These are phyloP conservation scores for Onchidella celtica DNA, from an alignment of 2,888 invertebrate genomes.

Conservation along the genomic window DNA sequence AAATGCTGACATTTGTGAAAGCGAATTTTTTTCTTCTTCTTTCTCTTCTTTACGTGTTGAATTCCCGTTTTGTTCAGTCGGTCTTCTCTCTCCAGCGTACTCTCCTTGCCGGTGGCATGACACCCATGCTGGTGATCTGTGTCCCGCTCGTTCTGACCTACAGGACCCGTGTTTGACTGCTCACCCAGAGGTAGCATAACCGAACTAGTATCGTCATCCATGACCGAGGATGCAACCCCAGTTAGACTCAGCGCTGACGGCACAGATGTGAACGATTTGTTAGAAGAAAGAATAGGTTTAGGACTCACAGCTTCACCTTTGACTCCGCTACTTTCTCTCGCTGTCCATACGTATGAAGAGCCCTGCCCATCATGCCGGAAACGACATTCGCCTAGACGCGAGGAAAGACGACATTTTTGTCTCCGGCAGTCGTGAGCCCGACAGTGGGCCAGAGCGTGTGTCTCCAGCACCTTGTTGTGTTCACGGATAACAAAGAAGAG, in stretches of 20 bases:
- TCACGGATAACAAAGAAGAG: constrained; percentile 37
- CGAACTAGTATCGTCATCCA: not conserved
- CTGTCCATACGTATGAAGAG: not conserved
- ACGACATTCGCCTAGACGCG: constrained; percentile 24
- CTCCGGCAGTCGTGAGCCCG: not conserved
- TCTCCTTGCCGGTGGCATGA: not conserved
- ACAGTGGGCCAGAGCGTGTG: constrained; percentile 1
- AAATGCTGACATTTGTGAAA: constrained; percentile 25
- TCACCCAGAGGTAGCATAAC: no score
- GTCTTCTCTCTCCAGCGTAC: no score
- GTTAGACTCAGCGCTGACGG: not conserved
- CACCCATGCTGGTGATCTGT: not conserved
- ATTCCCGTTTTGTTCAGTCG: no score
- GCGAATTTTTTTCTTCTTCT: not conserved
- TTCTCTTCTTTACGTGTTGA: no score
- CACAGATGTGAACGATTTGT: not conserved
- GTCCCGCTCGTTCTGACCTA: not conserved
- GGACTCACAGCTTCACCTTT: not conserved
- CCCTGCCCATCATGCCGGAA: not conserved
- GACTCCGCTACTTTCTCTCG: not conserved
- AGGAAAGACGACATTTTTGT: not conserved
- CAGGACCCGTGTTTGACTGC: no score
- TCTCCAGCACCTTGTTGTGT: constrained; percentile 28
- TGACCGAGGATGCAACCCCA: not conserved
- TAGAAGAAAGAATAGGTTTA: not conserved